phyloP scores from a whole-genome alignment of 2,888 invertebrate species.

The Campaea margaritaria region DNA sequence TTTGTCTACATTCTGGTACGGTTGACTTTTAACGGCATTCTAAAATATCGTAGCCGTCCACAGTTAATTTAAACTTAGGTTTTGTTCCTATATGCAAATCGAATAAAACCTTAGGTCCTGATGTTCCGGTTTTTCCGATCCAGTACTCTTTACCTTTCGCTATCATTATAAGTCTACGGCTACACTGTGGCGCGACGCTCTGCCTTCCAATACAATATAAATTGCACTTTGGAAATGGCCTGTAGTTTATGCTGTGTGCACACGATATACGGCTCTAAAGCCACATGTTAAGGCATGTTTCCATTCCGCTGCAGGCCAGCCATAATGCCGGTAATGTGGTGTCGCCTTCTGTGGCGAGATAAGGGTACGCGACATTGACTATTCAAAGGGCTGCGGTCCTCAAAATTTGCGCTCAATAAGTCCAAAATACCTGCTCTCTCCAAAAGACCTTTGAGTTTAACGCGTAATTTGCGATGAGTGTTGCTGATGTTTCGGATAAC shows the following conservation, averaged over 20 bases:
- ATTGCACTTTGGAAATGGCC: constrained; percentile 83
- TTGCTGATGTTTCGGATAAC: constrained; percentile 49
- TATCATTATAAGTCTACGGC: too few relatives aligned
- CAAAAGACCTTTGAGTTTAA: constrained; percentile 55
- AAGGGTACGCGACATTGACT: constrained; percentile 85
- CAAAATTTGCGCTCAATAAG: constrained; percentile 85
- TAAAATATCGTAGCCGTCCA: too few relatives aligned
- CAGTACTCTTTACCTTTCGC: too few relatives aligned
- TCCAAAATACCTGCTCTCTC: constrained; percentile 73
- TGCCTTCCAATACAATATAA: constrained; percentile 84
- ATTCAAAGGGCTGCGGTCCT: constrained; percentile 85
- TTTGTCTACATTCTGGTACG: too few relatives aligned
- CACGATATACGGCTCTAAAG: constrained; percentile 70
- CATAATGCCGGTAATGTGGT: constrained; percentile 84
- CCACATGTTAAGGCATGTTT: constrained; percentile 64
- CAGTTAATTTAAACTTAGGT: too few relatives aligned
- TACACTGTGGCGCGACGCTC: constrained; percentile 54
- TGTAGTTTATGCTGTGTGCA: constrained; percentile 66
- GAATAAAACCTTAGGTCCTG: too few relatives aligned
- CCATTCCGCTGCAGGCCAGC: constrained; percentile 54
- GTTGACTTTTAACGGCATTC: too few relatives aligned
- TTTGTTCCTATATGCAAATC: too few relatives aligned
- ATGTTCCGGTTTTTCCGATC: too few relatives aligned
- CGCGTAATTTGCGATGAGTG: constrained; percentile 57
- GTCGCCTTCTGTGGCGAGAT: constrained; percentile 84